Evolutionary conservation across 2,888 invertebrate genomes (phyloP), one percentile per base, ranked within the genome.

Genomic region (Ephialtes manifestator): DNA sequence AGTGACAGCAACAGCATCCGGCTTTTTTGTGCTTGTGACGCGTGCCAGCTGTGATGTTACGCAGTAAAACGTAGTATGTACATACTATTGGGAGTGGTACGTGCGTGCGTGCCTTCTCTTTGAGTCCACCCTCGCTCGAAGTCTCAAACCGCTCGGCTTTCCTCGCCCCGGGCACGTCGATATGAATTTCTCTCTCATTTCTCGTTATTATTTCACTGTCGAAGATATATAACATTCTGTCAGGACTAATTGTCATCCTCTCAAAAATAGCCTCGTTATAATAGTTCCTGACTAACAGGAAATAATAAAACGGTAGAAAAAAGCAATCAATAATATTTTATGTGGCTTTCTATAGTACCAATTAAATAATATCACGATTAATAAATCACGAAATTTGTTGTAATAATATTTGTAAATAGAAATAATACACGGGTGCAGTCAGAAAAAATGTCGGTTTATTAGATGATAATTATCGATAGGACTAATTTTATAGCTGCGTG

Each of bases 11-110:
- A 43, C 60, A 70, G 74, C 81, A 86, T 86, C 84, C 86, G 84
- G 86, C 35, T 72, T 80, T 85, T 70, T 63, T 48, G 24, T 71
- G 20, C 48, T 46, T 53, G 67, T 72, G 86, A 84, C 82, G 84
- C 79, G 84, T 86, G 84, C 86, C 86, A 86, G 84, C 86, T 86
- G 86, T 63, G 68, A 20, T 46, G 71, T 80, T 58, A 58, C 48
- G 80, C 71, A 53, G 67, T 43, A n/a, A n/a, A n/a, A n/a, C n/a
- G n/a, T n/a, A 28, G 48, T 28, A 60, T 20, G 39, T 7, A 65
- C 43, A 39, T 35, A 58, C 10, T 15, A n/a, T 51, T 18, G 20
- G 10, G 20, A 18, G 65, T 28, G 13, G 10, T 71, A 71, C 70
- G 58, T 68, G 72, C 58, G 68, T 80, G 28, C 63, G 71, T 68